Conservation (phyloP, 2,113 vertebrate species). For the Toxotes chatareus region DNA sequence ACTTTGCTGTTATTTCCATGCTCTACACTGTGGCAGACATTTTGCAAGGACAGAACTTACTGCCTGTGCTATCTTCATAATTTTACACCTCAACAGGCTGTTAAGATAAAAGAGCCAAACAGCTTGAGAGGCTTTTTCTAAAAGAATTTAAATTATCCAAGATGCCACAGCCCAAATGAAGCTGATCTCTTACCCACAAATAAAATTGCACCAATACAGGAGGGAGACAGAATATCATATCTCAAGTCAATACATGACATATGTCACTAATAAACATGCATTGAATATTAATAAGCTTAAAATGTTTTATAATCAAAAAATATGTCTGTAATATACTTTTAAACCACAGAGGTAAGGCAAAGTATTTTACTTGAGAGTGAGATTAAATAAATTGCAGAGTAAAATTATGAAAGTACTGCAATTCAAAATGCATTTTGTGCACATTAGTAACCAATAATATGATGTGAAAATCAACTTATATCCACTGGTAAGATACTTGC, state of each 20-base stretch:
- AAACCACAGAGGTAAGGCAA: not conserved
- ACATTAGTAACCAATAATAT: not conserved
- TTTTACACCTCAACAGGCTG: constrained; percentile 29
- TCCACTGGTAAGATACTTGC: not conserved
- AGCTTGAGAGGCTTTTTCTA: constrained; percentile 25
- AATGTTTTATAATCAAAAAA: too few relatives aligned
- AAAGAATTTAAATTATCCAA: not conserved
- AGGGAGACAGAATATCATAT: too few relatives aligned
- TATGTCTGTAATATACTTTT: not conserved
- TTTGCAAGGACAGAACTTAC: constrained; percentile 28
- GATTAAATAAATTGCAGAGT: not conserved
- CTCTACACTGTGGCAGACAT: constrained; percentile 10
- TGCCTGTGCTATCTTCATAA: constrained; percentile 26
- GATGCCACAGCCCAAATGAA: not conserved
- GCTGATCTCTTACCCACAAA: not conserved
- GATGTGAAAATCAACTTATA: constrained; percentile 14
- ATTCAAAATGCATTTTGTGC: constrained; percentile 9
- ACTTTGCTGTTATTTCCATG: not conserved
- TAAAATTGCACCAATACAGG: not conserved
- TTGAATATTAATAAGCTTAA: too few relatives aligned
- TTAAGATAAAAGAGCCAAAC: constrained; percentile 24
- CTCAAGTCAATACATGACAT: too few relatives aligned
- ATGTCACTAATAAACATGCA: too few relatives aligned
- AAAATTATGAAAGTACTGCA: not conserved
- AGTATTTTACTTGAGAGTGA: not conserved